Evolutionary conservation across 2,888 invertebrate genomes (phyloP).

Genomic region (Ligdia adustata): DNA sequence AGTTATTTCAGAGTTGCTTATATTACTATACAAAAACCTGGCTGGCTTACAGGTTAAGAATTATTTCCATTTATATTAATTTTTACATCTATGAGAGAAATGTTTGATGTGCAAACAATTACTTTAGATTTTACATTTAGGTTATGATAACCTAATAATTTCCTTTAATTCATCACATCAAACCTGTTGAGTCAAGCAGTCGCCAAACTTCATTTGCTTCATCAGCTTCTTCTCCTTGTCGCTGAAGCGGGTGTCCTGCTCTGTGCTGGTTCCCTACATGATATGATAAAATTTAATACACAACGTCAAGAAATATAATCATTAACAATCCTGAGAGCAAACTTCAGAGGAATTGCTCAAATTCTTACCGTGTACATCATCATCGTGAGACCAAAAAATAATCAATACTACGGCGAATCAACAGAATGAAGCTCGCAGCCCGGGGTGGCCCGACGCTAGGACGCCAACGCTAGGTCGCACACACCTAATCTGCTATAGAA

Average conservation of each 20-base stretch:
- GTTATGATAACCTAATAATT: too few species aligned
- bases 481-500: not conserved
- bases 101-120: too few species aligned
- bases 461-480: constrained; percentile 39
- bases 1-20: too few species aligned
- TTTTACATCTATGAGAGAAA: too few species aligned
- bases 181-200: constrained; percentile 96
- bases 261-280: constrained; percentile 96
- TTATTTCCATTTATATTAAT: too few species aligned
- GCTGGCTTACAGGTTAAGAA: too few species aligned
- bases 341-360: not conserved
- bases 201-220: constrained; percentile 99
- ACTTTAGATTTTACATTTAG: too few species aligned
- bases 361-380: constrained; percentile 74
- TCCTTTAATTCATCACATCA: too few species aligned
- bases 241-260: constrained; percentile 99
- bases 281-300: constrained; percentile 5
- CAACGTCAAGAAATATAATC: too few species aligned
- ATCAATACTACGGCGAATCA: constrained; percentile 57
- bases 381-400: constrained; percentile 55
- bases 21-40: too few species aligned
- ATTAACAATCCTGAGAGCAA: too few species aligned
- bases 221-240: constrained; percentile 99
- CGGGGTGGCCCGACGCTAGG: constrained; percentile 50
- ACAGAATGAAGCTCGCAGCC: constrained; percentile 42